Conservation (phyloP, 2,797 vertebrate genomes). For the Sylvia borin region DNA sequence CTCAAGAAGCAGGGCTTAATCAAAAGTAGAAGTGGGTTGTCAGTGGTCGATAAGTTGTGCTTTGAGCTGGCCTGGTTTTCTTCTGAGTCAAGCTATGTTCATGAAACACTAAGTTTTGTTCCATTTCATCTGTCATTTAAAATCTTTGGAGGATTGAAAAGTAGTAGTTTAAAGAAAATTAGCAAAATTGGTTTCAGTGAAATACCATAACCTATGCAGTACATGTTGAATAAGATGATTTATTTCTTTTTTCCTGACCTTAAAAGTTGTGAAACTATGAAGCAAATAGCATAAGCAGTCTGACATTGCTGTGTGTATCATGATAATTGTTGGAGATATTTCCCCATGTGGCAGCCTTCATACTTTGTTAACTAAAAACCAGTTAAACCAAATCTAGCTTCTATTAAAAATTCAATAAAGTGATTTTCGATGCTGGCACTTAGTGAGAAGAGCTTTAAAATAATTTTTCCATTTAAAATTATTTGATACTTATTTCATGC, state of each 20-base stretch:
- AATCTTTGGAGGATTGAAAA: background rate
- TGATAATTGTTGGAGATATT: background rate
- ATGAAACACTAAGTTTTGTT: background rate
- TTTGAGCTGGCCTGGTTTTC: background rate
- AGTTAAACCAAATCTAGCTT: background rate
- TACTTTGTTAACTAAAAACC: background rate
- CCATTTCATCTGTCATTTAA: background rate
- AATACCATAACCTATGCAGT: background rate
- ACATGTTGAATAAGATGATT: background rate
- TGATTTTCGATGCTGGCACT: background rate
- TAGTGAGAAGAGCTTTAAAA: background rate
- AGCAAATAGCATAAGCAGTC: background rate
- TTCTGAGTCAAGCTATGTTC: background rate
- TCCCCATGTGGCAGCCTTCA: background rate
- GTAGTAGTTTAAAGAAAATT: background rate
- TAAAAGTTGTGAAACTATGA: background rate
- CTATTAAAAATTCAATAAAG: background rate
- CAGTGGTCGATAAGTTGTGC: background rate
- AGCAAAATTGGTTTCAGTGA: background rate
- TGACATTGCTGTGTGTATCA: background rate
- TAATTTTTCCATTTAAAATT: background rate
- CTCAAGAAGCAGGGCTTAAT: background rate
- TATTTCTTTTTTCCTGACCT: background rate
- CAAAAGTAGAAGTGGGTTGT: background rate
- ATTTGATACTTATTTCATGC: background rate